Percentiles rank a stretch among this genome's conserved stretches.
phyloP scores from a whole-genome alignment of 2,113 vertebrate species.

The Paradisaea rubra region DNA sequence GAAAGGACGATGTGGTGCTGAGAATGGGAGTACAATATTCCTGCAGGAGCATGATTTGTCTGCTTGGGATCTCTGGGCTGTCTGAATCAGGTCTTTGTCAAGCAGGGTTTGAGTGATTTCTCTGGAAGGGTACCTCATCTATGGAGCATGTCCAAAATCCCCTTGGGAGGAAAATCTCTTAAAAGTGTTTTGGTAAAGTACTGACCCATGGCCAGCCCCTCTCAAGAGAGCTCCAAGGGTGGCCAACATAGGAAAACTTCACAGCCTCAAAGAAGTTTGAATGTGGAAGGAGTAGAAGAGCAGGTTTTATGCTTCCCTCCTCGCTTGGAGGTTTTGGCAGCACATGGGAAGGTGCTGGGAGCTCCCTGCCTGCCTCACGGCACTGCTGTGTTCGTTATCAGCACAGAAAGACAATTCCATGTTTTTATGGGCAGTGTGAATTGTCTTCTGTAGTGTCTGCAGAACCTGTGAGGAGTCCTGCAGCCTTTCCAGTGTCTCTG shows the following conservation, averaged over 20 bases:
- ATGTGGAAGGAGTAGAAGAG: neutral
- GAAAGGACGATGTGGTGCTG: neutral
- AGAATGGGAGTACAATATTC: neutral
- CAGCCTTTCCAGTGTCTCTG: neutral
- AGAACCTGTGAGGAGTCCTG: neutral
- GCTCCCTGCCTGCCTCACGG: neutral
- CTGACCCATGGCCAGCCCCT: constrained; percentile 65
- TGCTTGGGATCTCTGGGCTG: neutral
- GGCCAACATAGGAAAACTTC: constrained; percentile 45
- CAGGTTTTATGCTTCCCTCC: neutral
- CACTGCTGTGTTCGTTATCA: neutral
- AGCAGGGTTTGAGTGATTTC: constrained; percentile 59
- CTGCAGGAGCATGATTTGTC: neutral
- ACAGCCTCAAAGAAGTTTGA: neutral
- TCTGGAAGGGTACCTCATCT: constrained; percentile 75
- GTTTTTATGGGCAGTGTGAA: neutral
- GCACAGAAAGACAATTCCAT: neutral
- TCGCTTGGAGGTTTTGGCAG: neutral
- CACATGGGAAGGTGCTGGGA: neutral
- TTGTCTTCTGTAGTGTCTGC: neutral
- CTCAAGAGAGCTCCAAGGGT: constrained; percentile 36
- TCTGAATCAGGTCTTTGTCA: constrained; percentile 31
- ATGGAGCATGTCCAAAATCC: constrained; percentile 64
- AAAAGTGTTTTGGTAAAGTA: constrained; percentile 73
- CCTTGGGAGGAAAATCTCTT: constrained; percentile 55